Conservation (phyloP, 37 sponge, comb jelly and placozoan species). For the Crambe crambe region DNA sequence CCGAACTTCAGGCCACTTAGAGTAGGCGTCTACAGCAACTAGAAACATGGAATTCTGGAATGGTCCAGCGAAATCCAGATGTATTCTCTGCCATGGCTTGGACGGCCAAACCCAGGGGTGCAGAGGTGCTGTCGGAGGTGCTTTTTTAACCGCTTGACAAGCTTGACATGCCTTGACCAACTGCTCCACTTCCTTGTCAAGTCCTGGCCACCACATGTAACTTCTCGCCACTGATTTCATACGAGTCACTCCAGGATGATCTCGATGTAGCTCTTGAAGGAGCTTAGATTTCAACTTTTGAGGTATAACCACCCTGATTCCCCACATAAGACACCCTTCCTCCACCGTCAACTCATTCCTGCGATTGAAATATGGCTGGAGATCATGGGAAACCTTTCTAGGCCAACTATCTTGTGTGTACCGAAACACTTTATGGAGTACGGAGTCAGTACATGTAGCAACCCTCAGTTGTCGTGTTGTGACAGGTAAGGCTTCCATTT, state of each 20-base stretch:
- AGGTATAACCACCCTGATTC: conserved; percentile 20
- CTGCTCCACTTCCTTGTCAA: conserved; percentile 15
- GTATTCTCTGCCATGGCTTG: conserved; percentile 35
- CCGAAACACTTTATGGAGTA: conserved; percentile 14
- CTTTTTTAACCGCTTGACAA: conserved; percentile 10
- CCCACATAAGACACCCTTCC: conserved; percentile 30
- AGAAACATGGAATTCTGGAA: background rate
- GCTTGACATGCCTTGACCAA: background rate
- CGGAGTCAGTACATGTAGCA: conserved; percentile 37
- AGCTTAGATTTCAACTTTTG: background rate
- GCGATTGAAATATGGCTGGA: background rate
- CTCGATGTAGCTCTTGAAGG: background rate
- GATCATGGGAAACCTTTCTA: background rate
- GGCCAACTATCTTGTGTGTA: background rate
- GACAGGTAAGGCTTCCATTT: conserved; percentile 8
- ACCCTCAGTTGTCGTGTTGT: background rate
- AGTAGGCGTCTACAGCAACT: conserved; percentile 4
- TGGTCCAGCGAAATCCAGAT: conserved; percentile 26
- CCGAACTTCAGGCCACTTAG: conserved; percentile 20
- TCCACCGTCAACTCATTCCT: conserved; percentile 24
- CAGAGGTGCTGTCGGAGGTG: conserved; percentile 8
- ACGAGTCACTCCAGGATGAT: background rate
- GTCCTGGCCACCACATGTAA: conserved; percentile 26
- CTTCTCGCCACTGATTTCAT: conserved; percentile 1
- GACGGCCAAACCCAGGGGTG: conserved; percentile 34